Conservation (phyloP, 2,113 vertebrate species). For the Nothocercus julius region DNA sequence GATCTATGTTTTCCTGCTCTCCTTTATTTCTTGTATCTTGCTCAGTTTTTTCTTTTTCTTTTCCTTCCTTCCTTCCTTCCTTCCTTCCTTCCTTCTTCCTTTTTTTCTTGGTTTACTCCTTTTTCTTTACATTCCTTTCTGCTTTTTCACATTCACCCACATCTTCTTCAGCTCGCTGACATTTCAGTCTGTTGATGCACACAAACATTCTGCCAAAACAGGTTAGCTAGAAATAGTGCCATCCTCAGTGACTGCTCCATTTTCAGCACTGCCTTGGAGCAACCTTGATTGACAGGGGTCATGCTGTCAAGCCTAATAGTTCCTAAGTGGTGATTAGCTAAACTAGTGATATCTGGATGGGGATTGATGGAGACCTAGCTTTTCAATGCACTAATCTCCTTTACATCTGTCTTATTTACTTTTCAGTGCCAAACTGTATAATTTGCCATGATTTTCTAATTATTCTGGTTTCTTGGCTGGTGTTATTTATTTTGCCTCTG, state of each 20-base stretch:
- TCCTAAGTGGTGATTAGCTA: conserved; percentile 5
- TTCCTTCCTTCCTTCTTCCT: background rate
- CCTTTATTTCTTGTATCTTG: background rate
- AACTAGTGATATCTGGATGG: background rate
- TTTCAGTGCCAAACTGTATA: background rate
- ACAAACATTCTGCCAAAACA: conserved; percentile 45
- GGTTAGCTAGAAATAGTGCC: conserved; percentile 44
- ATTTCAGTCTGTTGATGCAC: conserved; percentile 58
- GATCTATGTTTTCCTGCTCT: background rate
- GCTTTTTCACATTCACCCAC: conserved; percentile 35
- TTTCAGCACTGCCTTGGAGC: conserved; percentile 23
- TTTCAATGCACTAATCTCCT: background rate
- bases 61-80: background rate
- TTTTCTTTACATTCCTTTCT: conserved; percentile 6
- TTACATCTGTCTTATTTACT: background rate
- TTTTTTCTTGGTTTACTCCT: background rate
- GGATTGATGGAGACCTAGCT: background rate
- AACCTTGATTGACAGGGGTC: conserved; percentile 35
- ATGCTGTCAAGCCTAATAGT: conserved; percentile 4
- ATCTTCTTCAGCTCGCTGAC: conserved; percentile 39
- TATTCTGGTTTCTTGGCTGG: background rate
- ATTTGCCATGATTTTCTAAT: background rate
- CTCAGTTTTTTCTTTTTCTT: background rate
- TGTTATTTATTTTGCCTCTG: background rate
- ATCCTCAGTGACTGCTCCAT: conserved; percentile 50